A percentile compares a stretch with the other conserved stretches of the same genome.
These are phyloP conservation scores for Tetrax tetrax DNA, from an alignment of 2,113 vertebrate species.

Conservation along the genomic window DNA sequence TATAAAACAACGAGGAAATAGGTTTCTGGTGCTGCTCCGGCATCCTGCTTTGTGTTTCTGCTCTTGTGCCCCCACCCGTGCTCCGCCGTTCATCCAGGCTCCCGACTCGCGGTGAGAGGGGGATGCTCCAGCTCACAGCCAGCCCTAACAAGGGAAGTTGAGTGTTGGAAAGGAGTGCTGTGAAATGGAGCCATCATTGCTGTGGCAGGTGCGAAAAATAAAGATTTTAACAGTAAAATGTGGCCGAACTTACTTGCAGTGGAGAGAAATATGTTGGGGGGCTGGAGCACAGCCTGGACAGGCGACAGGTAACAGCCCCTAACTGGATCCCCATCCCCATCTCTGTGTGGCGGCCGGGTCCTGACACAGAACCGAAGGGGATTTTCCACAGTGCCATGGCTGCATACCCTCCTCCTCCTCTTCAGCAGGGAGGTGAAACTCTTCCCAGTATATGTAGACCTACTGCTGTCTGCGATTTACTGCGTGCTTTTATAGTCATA, in stretches of 20 bases:
- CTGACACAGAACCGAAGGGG: rapidly evolving
- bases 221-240: neutral
- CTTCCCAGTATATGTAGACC: rapidly evolving
- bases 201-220: neutral
- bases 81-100: rapidly evolving
- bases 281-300: neutral
- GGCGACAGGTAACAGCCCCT: rapidly evolving
- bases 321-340: neutral
- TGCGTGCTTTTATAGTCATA: rapidly evolving
- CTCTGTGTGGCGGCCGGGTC: neutral
- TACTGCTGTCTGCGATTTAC: rapidly evolving
- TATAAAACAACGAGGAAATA: neutral
- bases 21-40: neutral
- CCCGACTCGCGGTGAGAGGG: rapidly evolving
- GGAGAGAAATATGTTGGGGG: neutral
- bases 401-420: neutral
- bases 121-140: neutral
- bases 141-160: neutral
- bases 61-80: rapidly evolving
- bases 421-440: neutral
- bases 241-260: neutral
- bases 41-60: neutral
- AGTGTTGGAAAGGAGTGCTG: neutral
- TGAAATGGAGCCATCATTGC: neutral
- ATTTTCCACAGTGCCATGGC: neutral